These are phyloP conservation scores for Rhynchopsitta pachyrhyncha DNA, from an alignment of 2,113 vertebrate species.

Conservation along the genomic window DNA sequence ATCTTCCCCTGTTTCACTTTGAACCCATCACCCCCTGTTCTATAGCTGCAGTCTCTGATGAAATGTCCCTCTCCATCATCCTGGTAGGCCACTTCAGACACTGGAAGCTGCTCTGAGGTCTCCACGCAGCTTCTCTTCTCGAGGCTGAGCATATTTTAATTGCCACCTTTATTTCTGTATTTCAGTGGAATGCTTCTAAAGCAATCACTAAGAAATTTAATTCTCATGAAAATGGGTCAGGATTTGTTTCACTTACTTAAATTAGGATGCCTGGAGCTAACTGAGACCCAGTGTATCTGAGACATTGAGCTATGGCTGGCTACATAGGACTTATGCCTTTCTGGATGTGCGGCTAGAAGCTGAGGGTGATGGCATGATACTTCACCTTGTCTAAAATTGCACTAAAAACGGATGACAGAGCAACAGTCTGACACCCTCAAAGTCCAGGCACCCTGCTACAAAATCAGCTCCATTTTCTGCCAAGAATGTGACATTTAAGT, in stretches of 20 bases:
- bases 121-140: background rate
- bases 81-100: background rate
- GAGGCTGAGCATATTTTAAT: background rate
- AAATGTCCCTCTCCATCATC: background rate
- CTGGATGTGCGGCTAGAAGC: background rate
- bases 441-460: background rate
- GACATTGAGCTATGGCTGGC: background rate
- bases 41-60: background rate
- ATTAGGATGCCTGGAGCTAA: background rate
- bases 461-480: background rate
- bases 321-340: accelerated
- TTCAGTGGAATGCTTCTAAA: background rate
- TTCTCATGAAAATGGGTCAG: background rate
- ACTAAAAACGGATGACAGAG: background rate
- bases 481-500: background rate
- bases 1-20: background rate
- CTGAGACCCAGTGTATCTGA: background rate
- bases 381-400: background rate
- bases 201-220: background rate
- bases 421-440: background rate
- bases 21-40: background rate
- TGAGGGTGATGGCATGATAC: accelerated
- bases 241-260: background rate
- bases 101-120: background rate
- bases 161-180: background rate